Evolutionary conservation across 2,888 invertebrate genomes (phyloP).

Genomic region (Kryphioiulus occultus): DNA sequence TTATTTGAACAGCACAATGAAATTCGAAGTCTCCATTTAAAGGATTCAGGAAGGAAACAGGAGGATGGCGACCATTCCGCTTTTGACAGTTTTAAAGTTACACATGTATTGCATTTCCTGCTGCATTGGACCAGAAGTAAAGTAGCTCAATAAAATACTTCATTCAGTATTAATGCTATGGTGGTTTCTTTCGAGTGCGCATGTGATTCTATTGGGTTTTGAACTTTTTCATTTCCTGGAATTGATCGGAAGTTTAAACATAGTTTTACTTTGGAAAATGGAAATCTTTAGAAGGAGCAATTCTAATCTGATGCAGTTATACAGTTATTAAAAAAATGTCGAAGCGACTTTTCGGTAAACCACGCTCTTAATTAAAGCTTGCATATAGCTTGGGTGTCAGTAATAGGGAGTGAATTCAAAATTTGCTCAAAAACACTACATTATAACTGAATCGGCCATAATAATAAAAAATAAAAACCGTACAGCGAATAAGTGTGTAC

Average conservation of each 20-base stretch:
- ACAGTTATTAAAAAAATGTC: no score
- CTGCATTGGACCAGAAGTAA: neutral
- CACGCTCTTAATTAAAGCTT: no score
- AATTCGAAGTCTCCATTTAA: neutral
- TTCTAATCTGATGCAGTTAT: no score
- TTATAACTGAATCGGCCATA: no score
- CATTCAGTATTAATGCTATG: neutral
- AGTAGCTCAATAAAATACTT: neutral
- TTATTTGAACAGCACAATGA: no score
- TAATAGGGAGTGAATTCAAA: no score
- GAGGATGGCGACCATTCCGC: neutral
- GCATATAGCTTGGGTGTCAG: no score
- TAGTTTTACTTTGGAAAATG: slow-evolving; percentile 7
- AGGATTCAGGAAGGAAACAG: neutral
- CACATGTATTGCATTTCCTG: neutral
- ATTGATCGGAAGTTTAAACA: neutral
- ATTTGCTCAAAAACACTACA: no score
- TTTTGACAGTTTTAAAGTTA: neutral
- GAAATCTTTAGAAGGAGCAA: neutral
- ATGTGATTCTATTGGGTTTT: neutral
- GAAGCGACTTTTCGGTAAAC: no score
- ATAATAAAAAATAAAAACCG: no score
- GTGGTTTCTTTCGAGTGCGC: neutral
- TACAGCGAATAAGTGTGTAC: no score
- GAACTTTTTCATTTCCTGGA: neutral